Base-by-base conservation (phyloP, 2,888 invertebrate genomes). In the Electrophaes corylata region DNA sequence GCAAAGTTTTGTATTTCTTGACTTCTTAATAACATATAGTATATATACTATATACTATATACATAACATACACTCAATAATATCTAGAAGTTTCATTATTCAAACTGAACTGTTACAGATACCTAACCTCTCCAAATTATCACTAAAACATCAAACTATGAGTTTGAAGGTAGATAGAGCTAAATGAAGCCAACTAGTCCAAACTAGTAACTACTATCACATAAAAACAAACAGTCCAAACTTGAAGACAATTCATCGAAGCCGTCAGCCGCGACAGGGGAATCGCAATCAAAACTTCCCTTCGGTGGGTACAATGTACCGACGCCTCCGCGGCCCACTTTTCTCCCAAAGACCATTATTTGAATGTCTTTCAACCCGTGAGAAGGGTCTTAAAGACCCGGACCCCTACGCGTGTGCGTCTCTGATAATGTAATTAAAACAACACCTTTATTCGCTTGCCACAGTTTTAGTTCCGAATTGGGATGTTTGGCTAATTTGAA, bases 351-450 rank as follows among this genome's bases (percentile, higher is more conserved):
- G 88, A 86, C 88, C 86, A 89, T 91, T 91, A 91, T 91, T 89
- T 86, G 89, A 87, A 88, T 91, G 91, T 90, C 91, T 91, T 88
- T 86, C 88, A 85, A 79, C 81, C 84, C 82, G 90, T 90, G 91
- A 91, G 89, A 85, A 91, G 91, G 91, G 91, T 90, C 83, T 73
- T 70, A 51, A 59, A 57, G 67, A 65, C 71, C 79, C 75, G 45
- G 63, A 74, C 79, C 72, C 78, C 75, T 23, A 73, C 80, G 90
- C 87, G 91, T 91, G 91, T 88, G 85, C 81, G 73, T 66, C 76
- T 76, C 83, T 87, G 91, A 91, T 91, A 91, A 91, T 91, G 91
- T 91, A 91, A 91, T 91, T 91, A 91, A 91, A 91, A 91, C 88
- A 91, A 91, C 91, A 91, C 91, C 91, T 91, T 91, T 87, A 90